Conservation (phyloP, 2,888 invertebrate genomes). For the Drosophila koepferae region DNA sequence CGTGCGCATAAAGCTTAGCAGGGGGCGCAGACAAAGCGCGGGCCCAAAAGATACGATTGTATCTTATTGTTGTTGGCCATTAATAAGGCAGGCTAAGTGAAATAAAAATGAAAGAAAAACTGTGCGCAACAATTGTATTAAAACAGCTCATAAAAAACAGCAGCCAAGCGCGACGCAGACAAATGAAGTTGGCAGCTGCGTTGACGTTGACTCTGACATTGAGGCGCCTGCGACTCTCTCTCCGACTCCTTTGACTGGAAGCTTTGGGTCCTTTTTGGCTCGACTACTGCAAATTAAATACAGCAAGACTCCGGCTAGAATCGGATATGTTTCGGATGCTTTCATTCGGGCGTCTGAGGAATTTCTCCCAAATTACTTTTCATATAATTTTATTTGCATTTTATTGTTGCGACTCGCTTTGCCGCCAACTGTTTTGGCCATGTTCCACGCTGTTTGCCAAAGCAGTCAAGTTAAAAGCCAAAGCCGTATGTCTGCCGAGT, state of each 20-base stretch:
- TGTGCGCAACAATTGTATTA: slow-evolving; percentile 74
- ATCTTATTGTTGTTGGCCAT: slow-evolving; percentile 70
- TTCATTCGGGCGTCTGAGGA: slow-evolving; percentile 54
- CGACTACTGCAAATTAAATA: slow-evolving; percentile 69
- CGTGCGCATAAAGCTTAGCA: slow-evolving; percentile 61
- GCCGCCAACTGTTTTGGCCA: slow-evolving; percentile 39
- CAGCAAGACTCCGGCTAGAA: slow-evolving; percentile 32
- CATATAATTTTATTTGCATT: slow-evolving; percentile 74
- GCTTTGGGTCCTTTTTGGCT: slow-evolving; percentile 28
- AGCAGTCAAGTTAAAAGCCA: slow-evolving; percentile 40
- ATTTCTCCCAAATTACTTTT: slow-evolving; percentile 71
- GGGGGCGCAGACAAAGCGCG: slow-evolving; percentile 54
- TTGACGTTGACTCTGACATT: slow-evolving; percentile 14
- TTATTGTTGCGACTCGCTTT: slow-evolving; percentile 51
- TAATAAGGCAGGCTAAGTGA: slow-evolving; percentile 65
- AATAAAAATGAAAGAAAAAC: slow-evolving; percentile 27
- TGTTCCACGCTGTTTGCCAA: slow-evolving; percentile 21
- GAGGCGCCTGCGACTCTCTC: slow-evolving; percentile 23
- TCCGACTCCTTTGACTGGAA: slow-evolving; percentile 15
- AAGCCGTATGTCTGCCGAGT: slow-evolving; percentile 48
- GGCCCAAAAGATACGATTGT: slow-evolving; percentile 66
- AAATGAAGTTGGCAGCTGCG: slow-evolving; percentile 60
- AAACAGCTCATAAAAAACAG: slow-evolving; percentile 57
- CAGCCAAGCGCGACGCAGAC: slow-evolving; percentile 38
- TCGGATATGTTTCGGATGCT: slow-evolving; percentile 21